Evolutionary conservation across 2,113 vertebrate genomes (phyloP), one percentile per base, ranked within the genome.

Genomic region (Peromyscus californicus): DNA sequence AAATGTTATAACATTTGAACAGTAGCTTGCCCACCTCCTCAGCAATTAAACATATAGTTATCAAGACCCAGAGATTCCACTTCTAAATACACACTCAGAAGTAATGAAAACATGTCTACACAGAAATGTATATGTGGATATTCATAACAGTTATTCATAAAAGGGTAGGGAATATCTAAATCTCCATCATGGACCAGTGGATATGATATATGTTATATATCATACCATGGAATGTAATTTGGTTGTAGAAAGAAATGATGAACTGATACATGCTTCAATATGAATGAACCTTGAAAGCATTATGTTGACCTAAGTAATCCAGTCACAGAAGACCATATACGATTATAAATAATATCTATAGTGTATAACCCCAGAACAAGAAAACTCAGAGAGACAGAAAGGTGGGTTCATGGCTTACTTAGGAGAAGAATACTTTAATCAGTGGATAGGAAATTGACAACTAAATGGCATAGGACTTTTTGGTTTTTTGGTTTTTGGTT

Each of bases 211-310:
- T 63, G 19, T 91, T 33, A 7, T 11, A 85, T 13, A 75, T 54
- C 86, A 75, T 29, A 39, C 3, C 39, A 29, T 22, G 29, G 72
- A 96, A 78, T 67, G 83, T 65, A 89, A 96, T 83, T 90, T 96
- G 75, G 51, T 36, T 63, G 78, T 79, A 54, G 89, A 96, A 89
- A 85, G 39, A 45, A 83, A 63, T 90, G 22, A 59, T 61, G 31
- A 85, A 48, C 51, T 65, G 11, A 78, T 11, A 74, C 11, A 51
- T n/a, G 24, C 8, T 82, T 82, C 15, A 36, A 75, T 9, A 39
- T 6, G 29, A 61, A 87, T 67, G 24, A 92, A 63, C 1, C 33
- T 90, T 93, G 65, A 70, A 89, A 92, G 80, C 7, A 57, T 42
- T 5, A 59, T 75, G 33, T 10, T 78, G 63, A 88, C 90, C 2